Percentiles rank a stretch among this genome's conserved stretches.
phyloP scores from a whole-genome alignment of 2,888 invertebrate species.

The Thelaira solivaga region DNA sequence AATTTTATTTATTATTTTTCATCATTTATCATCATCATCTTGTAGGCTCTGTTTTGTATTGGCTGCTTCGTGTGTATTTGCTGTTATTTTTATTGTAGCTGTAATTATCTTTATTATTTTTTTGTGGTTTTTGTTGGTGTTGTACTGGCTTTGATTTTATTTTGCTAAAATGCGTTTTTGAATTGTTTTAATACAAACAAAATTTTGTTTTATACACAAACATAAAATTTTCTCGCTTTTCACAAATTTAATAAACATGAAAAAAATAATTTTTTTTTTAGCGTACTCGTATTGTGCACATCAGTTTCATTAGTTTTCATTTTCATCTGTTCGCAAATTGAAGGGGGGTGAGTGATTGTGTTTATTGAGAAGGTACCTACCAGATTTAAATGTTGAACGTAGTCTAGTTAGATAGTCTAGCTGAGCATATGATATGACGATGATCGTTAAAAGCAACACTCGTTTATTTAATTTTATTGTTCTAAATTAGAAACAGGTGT shows the following conservation, averaged over 20 bases:
- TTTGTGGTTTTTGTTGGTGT: constrained; percentile 12
- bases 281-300: not conserved
- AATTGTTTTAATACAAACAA: constrained; percentile 18
- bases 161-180: constrained; percentile 53
- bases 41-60: not conserved
- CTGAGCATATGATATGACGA: constrained; percentile 29
- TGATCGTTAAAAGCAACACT: constrained; percentile 14
- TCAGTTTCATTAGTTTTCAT: not conserved
- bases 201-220: not conserved
- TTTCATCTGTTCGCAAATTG: not conserved
- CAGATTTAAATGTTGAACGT: constrained; percentile 11
- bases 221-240: not conserved
- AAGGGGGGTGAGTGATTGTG: not conserved
- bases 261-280: constrained; percentile 25
- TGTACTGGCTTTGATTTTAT: no score
- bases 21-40: not conserved
- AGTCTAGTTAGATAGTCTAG: no score
- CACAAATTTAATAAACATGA: no score
- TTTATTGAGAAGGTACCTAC: not conserved
- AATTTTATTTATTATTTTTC: not conserved
- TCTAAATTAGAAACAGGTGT: constrained; percentile 39
- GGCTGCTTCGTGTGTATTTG: not conserved
- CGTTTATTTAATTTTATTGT: not conserved
- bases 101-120: not conserved
- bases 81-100: not conserved